Evolutionary conservation across 2,888 invertebrate genomes (phyloP).

Genomic region (Coelopa pilipes): DNA sequence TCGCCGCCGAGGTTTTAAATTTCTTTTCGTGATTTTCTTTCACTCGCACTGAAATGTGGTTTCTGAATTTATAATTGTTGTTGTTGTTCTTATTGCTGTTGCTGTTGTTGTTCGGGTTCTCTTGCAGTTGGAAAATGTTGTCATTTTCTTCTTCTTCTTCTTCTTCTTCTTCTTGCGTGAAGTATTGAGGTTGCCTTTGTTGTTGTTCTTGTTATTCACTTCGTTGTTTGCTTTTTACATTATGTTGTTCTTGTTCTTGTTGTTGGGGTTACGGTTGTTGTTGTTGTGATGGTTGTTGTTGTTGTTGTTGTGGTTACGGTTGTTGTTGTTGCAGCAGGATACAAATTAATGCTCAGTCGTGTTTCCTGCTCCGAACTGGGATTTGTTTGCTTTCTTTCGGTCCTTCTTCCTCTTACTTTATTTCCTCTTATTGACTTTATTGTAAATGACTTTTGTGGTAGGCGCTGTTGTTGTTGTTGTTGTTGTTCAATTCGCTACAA

Average conservation of each 20-base stretch:
- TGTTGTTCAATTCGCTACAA: background rate
- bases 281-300: conserved; percentile 14
- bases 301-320: conserved; percentile 19
- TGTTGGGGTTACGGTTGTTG: conserved; percentile 23
- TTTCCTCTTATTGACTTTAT: background rate
- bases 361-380: conserved; percentile 3
- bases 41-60: conserved; percentile 32
- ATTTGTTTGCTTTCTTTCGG: background rate
- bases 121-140: background rate
- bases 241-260: background rate
- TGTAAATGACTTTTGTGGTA: background rate
- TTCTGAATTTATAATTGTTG: conserved; percentile 22
- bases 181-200: conserved; percentile 11
- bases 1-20: conserved; percentile 34
- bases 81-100: conserved; percentile 14
- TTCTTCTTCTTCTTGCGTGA: conserved; percentile 14
- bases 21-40: conserved; percentile 17
- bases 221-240: conserved; percentile 4
- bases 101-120: conserved; percentile 6
- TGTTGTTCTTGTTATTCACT: background rate
- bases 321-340: conserved; percentile 9
- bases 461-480: conserved; percentile 9
- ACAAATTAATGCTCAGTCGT: conserved; percentile 4
- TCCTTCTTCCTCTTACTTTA: background rate
- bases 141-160: conserved; percentile 16